Evolutionary conservation across 53 echinoderm and acorn worm species (phyloP), one percentile per base, ranked within the genome.

Genomic region (Stichopus horrens): DNA sequence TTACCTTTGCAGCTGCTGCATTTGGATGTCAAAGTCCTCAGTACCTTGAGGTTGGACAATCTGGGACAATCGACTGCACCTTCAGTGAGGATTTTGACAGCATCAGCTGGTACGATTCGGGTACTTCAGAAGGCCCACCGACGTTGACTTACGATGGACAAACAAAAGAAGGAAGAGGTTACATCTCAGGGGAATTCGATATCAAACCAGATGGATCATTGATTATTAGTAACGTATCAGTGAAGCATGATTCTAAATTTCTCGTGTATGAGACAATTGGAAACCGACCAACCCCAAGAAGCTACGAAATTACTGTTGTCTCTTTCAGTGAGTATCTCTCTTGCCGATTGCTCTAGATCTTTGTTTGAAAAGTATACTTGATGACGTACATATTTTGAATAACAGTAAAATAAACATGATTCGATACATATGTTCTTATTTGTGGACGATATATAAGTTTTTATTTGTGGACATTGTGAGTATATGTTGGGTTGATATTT

Each of bases 11-110:
- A 56, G 55, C 7, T 8, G 58, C 4, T 10, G 18, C 55, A 21
- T 10, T 18, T 21, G 81, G 81, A 56, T 81, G 81, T 54, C 81
- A 81, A 21, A 57, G 56, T 81, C 81, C 81, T 4, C 81, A 81
- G 7, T 81, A 81, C 23, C 58, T 81, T 19, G 81, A 81, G 58
- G 53, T 81, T 21, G 81, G 81, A 58, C 6, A 8, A 19, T 20
- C 56, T 21, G 81, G 81, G 19, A 81, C 81, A 2, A 20, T 81
- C 55, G 13, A 56, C 21, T 81, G 81, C 21, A 21, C 18, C 21
- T 81, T 81, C 58, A 7, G 22, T n/a, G 81, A 56, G 21, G 81
- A 58, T 8, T 81, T 81, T 21, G 19, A 7, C 20, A 81, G 58
- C 7, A 23, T 81, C 11, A 16, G 21, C 5, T 81, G 81, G 81